Evolutionary conservation across 2,113 vertebrate species (phyloP), one percentile per base, ranked within the genome.

Genomic region (Solenodon paradoxus): DNA sequence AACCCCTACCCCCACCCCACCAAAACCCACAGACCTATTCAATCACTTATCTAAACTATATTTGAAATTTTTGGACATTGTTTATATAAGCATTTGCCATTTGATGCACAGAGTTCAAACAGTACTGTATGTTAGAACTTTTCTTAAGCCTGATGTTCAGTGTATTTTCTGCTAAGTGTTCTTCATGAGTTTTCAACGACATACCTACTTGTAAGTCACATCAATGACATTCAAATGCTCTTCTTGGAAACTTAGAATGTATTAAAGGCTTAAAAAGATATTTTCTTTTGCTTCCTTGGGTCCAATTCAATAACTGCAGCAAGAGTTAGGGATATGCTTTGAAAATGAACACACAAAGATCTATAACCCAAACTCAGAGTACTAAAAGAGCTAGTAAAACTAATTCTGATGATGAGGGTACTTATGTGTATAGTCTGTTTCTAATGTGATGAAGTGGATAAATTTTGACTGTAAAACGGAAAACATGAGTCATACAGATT

Each of bases 241-340:
- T 69, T 74, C n/a, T 53, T 32, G 61, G 47, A 53, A 53, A 4
- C 24, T n/a, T n/a, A 69, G 32, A 59, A 64, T 83, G 45, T 49
- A 51, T 53, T 17, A 38, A 71, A 86, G 28, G 8, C 2, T 16
- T 84, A 1, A 55, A 80, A 78, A 30, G 22, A 22, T 13, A 55
- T 26, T 92, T 90, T 74, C 7, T 7, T 72, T 74, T 69, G 8
- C 72, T 85, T 96, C 13, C 68, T 85, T 83, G 59, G 42, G 35
- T 82, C 63, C 42, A 95, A 40, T 53, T 87, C 32, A 95, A 22
- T 95, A 38, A 35, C n/a, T 81, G 38, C 12, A 90, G 32, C 51
- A 79, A 93, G 45, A 92, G 53, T 86, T 92, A 78, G 61, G 28
- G 3, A 80, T 84, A n/a, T 88, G 28, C n/a, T 93, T 32, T 96